Evolutionary conservation across 2,113 vertebrate genomes (phyloP), one percentile per base, ranked within the genome.

Genomic region (Sorex fumeus): DNA sequence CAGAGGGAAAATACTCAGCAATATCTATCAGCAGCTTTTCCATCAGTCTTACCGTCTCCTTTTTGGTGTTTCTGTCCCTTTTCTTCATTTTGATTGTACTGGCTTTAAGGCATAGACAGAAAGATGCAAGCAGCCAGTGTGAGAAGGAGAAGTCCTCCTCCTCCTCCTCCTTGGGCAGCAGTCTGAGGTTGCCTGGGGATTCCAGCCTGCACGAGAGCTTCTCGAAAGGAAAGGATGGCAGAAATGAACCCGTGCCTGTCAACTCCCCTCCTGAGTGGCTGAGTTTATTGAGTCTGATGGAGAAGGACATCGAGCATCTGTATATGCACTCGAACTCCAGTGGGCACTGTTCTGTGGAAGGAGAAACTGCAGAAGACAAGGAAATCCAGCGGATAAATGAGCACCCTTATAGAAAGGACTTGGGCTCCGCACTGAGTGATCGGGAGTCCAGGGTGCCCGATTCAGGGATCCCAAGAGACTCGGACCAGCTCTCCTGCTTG

Each of bases 331-430:
- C 99, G 30, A 97, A 97, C 87, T 98, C 98, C 4, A 98, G 98
- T 6, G 98, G 98, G 5, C 98, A 97, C 53, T 97, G 98, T 50
- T 99, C 98, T 47, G 98, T 98, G 0, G 98, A 99, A 96, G 99
- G 98, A 36, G 98, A 99, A 94, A 98, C 98, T 16, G 98, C 98
- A 13, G 99, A 99, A 92, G 99, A 99, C 2, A 98, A 98, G 91
- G 99, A 99, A 97, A 99, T 99, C 79, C 98, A 98, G 96, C 98
- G 97, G 98, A 99, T 99, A 79, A 99, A 98, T 88, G 97, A 98
- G 50, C 97, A 97, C 88, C 97, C 97, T 72, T 98, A 96, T 87
- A 96, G 95, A 72, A 98, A 98, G 96, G 96, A 93, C 47, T 57
- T 93, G 0, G 25, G 96, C 62, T 98, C 97, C 1, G 74, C 50